Conservation (phyloP, 2,113 vertebrate genomes). For the Thryonomys swinderianus region DNA sequence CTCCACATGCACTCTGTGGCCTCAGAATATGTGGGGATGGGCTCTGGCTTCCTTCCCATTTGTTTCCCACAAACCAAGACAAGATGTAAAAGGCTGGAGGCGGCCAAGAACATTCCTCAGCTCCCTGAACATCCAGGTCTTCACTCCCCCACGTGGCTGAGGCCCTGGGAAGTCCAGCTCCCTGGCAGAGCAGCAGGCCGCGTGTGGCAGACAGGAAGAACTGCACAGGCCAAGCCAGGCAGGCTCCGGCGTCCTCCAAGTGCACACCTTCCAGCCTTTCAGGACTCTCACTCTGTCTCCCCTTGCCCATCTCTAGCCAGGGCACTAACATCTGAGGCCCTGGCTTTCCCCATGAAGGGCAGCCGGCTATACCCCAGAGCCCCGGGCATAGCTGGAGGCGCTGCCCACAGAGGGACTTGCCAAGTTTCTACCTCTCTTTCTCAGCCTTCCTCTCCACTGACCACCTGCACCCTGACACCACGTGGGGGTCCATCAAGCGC, state of each 20-base stretch:
- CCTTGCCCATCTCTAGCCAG: background rate
- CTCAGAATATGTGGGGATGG: background rate
- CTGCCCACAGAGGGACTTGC: background rate
- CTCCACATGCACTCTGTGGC: background rate
- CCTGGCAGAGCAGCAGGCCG: background rate
- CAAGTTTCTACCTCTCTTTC: background rate
- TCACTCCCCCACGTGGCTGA: background rate
- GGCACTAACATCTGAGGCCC: background rate
- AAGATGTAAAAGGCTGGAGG: conserved; percentile 32
- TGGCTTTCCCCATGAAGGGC: accelerated
- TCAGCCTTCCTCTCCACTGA: background rate
- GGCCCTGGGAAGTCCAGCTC: background rate
- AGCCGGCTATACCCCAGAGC: background rate
- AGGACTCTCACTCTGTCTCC: background rate
- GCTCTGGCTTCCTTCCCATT: background rate
- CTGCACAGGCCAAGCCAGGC: background rate
- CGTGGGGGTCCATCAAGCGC: accelerated
- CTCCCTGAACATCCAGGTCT: conserved; percentile 50
- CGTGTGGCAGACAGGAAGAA: accelerated
- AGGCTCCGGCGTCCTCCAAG: too few species aligned
- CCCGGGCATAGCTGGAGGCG: background rate
- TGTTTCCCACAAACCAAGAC: conserved; percentile 69
- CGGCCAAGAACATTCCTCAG: conserved; percentile 74
- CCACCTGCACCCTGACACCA: background rate
- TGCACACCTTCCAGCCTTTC: accelerated